phyloP scores from a whole-genome alignment of 2,888 invertebrate species.

The Cheilosia scutellata region DNA sequence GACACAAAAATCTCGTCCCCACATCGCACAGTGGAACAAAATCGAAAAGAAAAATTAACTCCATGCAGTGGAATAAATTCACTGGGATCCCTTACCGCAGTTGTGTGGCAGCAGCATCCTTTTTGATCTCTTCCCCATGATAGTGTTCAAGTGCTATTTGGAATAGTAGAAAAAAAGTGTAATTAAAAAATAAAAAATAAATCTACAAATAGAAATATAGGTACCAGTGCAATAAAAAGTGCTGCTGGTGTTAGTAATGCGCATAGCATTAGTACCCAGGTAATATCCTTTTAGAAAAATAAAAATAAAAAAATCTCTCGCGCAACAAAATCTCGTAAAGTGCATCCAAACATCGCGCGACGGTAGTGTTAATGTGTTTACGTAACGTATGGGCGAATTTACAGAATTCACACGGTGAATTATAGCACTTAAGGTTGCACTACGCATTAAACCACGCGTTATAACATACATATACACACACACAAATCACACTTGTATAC shows the following conservation, averaged over 20 bases:
- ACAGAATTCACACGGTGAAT: slow-evolving; percentile 73
- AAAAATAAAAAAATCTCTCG: slow-evolving; percentile 13
- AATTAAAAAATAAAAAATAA: slow-evolving; percentile 40
- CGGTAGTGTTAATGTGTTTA: slow-evolving; percentile 71
- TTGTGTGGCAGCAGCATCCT: slow-evolving; percentile 44
- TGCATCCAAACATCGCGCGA: slow-evolving; percentile 50
- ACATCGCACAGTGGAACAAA: slow-evolving; percentile 35
- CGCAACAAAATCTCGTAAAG: slow-evolving; percentile 28
- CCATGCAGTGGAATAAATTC: slow-evolving; percentile 74
- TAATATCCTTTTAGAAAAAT: slow-evolving; percentile 45
- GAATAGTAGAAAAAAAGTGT: slow-evolving; percentile 48
- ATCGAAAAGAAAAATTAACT: slow-evolving; percentile 54
- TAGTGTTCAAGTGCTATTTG: slow-evolving; percentile 63
- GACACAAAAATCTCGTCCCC: slow-evolving; percentile 16
- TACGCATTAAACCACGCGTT: slow-evolving; percentile 75
- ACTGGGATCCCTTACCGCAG: slow-evolving; percentile 58
- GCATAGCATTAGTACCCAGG: slow-evolving; percentile 50
- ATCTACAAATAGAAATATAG: slow-evolving; percentile 29
- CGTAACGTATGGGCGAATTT: slow-evolving; percentile 70
- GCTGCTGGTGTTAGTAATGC: slow-evolving; percentile 55
- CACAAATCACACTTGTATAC: slow-evolving; percentile 41
- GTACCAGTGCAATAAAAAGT: slow-evolving; percentile 53
- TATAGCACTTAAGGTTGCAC: slow-evolving; percentile 75
- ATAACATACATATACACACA: slow-evolving; percentile 66
- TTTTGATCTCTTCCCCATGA: slow-evolving; percentile 59